Evolutionary conservation across 2,797 vertebrate species (phyloP).

Genomic region (Oreochromis mossambicus): DNA sequence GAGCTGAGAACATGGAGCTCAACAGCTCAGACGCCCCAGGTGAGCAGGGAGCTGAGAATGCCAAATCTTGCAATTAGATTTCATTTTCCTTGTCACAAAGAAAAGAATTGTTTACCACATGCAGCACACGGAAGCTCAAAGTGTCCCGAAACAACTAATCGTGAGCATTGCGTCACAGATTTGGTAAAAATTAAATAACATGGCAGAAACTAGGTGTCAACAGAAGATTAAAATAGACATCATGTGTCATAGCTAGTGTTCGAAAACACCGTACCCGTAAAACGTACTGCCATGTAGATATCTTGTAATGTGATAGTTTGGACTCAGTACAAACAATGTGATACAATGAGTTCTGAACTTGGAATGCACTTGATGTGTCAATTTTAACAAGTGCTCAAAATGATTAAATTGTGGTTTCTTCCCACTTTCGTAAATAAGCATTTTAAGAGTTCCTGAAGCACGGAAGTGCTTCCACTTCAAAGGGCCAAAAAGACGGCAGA

Average conservation of each 20-base stretch:
- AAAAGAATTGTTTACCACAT: constrained; percentile 33
- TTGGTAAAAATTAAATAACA: neutral
- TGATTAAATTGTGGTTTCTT: neutral
- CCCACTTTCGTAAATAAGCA: neutral
- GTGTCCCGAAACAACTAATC: neutral
- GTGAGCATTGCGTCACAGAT: neutral
- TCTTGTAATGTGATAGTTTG: neutral
- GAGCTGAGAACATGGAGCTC: constrained; percentile 57
- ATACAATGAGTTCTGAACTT: neutral
- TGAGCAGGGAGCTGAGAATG: constrained; percentile 45
- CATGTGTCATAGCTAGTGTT: neutral
- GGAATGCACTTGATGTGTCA: neutral
- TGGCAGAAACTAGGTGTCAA: neutral
- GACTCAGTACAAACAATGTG: neutral
- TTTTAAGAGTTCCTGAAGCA: neutral
- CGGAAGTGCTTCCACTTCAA: neutral
- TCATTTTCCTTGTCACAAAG: constrained; percentile 41
- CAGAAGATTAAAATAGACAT: neutral
- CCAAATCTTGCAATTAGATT: constrained; percentile 51
- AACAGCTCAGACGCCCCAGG: constrained; percentile 52
- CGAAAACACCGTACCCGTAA: neutral
- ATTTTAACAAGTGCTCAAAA: neutral
- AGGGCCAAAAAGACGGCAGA: neutral
- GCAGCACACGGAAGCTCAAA: neutral
- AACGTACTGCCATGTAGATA: neutral